Conservation (phyloP, 2,888 invertebrate species). For the Silvanus unidentatus region DNA sequence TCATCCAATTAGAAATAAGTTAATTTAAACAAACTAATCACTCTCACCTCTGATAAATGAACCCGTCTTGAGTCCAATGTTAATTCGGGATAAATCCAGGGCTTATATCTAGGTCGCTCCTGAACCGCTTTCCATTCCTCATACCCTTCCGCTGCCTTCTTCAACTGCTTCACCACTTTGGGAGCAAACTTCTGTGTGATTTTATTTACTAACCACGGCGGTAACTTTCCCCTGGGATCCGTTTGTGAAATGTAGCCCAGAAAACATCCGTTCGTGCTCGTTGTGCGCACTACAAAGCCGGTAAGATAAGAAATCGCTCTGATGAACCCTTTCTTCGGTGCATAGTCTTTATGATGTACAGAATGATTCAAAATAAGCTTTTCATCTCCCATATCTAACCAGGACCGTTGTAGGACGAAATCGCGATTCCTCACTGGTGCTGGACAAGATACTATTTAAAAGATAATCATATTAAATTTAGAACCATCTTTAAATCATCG, state of each 20-base stretch:
- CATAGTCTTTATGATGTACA: conserved; percentile 79
- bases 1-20: neutral
- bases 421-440: conserved; percentile 84
- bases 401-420: conserved; percentile 86
- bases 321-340: conserved; percentile 76
- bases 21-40: neutral
- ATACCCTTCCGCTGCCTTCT: conserved; percentile 78
- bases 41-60: conserved; percentile 62
- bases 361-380: conserved; percentile 88
- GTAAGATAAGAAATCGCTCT: conserved; percentile 59
- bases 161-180: conserved; percentile 74
- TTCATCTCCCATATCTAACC: conserved; percentile 81
- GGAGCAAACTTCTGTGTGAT: conserved; percentile 82
- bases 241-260: conserved; percentile 85
- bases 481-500: neutral
- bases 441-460: conserved; percentile 70
- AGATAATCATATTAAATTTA: conserved; percentile 8
- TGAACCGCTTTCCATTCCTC: conserved; percentile 72
- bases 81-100: conserved; percentile 86
- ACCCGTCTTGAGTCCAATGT: conserved; percentile 64
- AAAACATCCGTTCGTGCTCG: conserved; percentile 60
- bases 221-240: conserved; percentile 81
- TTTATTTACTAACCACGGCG: conserved; percentile 86
- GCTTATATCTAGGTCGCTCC: conserved; percentile 69
- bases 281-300: conserved; percentile 62